These are phyloP conservation scores for Stomatorhinus walkeri DNA, from an alignment of 2,797 vertebrate species.

Conservation along the genomic window DNA sequence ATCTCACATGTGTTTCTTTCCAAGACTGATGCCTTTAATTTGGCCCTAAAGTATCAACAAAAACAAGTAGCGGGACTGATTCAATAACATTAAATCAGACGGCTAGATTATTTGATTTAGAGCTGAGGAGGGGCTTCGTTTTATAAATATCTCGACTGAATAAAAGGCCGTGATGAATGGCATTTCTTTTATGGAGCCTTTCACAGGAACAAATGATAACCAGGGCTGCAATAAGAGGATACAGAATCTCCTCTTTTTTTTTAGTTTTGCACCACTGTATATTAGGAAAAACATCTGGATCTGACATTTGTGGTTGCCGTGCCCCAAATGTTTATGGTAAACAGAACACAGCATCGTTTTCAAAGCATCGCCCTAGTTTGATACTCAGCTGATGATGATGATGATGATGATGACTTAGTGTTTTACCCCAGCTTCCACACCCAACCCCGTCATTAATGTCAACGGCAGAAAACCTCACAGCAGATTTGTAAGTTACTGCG, in stretches of 20 bases:
- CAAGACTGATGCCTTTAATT: constrained; percentile 2
- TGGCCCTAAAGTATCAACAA: neutral
- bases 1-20: neutral
- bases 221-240: neutral
- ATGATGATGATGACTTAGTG: neutral
- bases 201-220: neutral
- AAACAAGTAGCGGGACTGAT: neutral
- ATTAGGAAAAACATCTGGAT: neutral
- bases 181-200: neutral
- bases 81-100: constrained; percentile 1
- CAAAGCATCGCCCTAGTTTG: neutral
- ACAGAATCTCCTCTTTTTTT: neutral
- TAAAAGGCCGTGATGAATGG: neutral
- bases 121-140: neutral
- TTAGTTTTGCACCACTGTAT: neutral
- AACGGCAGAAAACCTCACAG: neutral
- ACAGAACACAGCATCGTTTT: neutral
- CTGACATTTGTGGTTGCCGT: neutral
- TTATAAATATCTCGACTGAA: neutral
- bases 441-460: neutral
- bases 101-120: neutral
- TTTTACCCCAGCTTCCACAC: neutral
- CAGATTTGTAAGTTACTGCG: neutral
- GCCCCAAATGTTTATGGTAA: neutral
- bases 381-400: neutral